Evolutionary conservation across 1,140 invertebrate species (phyloP).

Genomic region (Neomicropteryx cornuta): DNA sequence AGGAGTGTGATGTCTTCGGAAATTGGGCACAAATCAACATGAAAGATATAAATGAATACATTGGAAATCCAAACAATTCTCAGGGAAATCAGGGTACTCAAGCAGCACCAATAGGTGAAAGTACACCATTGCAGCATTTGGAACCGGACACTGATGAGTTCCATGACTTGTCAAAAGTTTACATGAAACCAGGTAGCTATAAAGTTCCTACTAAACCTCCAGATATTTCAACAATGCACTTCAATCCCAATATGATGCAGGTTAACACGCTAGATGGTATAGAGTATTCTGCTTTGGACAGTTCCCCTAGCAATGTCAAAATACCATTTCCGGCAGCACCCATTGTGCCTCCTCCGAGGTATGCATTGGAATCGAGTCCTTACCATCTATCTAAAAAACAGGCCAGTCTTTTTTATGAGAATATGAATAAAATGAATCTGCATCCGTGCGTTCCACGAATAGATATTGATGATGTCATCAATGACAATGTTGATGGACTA

Average conservation of each 20-base stretch:
- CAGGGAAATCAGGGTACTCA: no score
- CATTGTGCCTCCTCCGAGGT: constrained; percentile 32
- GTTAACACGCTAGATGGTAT: no score
- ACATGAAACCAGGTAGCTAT: constrained; percentile 39
- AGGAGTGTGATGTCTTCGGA: no score
- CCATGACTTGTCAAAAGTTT: constrained; percentile 36
- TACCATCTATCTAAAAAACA: constrained; percentile 14
- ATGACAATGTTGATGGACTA: no score
- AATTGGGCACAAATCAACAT: no score
- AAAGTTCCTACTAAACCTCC: constrained; percentile 37
- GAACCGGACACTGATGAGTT: constrained; percentile 37
- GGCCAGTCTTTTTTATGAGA: no score
- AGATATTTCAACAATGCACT: constrained; percentile 22
- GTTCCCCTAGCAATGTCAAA: constrained; percentile 22
- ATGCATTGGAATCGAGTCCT: constrained; percentile 32
- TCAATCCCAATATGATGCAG: constrained; percentile 6
- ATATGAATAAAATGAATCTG: no score
- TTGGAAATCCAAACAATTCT: no score
- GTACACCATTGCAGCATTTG: constrained; percentile 36
- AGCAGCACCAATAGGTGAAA: no score
- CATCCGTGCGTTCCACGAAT: no score
- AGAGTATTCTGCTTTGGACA: constrained; percentile 22
- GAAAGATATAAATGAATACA: no score
- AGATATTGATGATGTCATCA: no score
- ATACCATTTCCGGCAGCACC: constrained; percentile 23